These are phyloP conservation scores for Rhopalosiphum maidis DNA, from an alignment of 1,140 invertebrate genomes.

Conservation along the genomic window DNA sequence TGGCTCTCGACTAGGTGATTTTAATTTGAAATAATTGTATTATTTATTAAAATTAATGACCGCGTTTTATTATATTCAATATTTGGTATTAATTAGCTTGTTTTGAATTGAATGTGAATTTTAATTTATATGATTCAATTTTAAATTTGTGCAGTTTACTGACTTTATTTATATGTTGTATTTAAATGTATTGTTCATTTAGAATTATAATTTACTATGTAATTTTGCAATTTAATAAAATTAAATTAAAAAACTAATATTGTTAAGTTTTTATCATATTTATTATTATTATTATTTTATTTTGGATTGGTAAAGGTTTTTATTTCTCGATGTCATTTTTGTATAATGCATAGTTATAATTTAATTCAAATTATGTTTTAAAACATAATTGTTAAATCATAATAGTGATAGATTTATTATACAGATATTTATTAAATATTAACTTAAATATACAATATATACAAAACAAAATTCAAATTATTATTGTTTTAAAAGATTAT, in stretches of 20 bases:
- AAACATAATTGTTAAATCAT: background rate
- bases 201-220: background rate
- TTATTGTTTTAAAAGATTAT: background rate
- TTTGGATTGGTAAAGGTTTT: background rate
- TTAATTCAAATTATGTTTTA: background rate
- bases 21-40: constrained; percentile 5
- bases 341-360: background rate
- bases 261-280: background rate
- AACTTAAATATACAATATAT: background rate
- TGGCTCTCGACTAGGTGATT: background rate
- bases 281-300: background rate
- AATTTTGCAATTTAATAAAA: background rate
- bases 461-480: background rate
- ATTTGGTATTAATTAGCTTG: background rate
- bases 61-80: background rate
- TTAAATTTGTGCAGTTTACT: background rate
- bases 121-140: background rate
- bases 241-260: background rate
- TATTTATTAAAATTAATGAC: background rate
- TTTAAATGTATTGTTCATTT: background rate
- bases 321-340: background rate
- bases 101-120: background rate
- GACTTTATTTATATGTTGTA: background rate
- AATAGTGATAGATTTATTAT: background rate
- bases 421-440: background rate